A percentile compares a stretch with the other conserved stretches of the same genome.
phyloP scores from a whole-genome alignment of 2,797 vertebrate species.

The Arnoldichthys spilopterus region DNA sequence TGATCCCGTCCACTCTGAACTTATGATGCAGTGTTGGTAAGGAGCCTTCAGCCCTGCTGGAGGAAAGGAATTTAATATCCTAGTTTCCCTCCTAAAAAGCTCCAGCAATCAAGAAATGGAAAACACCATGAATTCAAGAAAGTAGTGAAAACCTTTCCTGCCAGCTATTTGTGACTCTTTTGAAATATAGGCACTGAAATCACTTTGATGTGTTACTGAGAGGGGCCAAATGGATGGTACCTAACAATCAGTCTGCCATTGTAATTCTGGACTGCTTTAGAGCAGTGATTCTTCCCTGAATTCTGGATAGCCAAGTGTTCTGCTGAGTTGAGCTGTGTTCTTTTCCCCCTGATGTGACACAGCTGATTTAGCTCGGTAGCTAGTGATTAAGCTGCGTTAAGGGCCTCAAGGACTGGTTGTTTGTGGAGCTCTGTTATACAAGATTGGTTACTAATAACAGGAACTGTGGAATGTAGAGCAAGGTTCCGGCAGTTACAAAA shows the following conservation, averaged over 20 bases:
- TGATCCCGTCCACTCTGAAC: conserved; percentile 13
- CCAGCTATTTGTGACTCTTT: background rate
- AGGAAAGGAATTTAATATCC: background rate
- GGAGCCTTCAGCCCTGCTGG: background rate
- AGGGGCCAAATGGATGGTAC: background rate
- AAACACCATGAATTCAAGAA: background rate
- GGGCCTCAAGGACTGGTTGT: background rate
- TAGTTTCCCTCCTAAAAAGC: background rate
- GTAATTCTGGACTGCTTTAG: background rate
- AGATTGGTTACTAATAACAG: conserved; percentile 12
- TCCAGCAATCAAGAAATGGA: background rate
- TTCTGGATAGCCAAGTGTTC: background rate
- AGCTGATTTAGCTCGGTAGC: background rate
- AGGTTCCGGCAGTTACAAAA: conserved; percentile 4
- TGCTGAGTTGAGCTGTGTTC: background rate
- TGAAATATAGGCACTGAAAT: conserved; percentile 50
- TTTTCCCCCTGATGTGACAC: background rate
- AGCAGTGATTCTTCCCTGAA: background rate
- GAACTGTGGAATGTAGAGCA: background rate
- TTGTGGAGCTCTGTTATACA: background rate
- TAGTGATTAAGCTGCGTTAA: background rate
- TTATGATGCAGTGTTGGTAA: conserved; percentile 10
- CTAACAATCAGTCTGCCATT: conserved; percentile 16
- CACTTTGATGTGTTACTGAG: conserved; percentile 57
- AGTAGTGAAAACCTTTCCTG: background rate